A percentile compares a stretch with the other conserved stretches of the same genome.
Conservation (phyloP, 2,113 vertebrate species). For the Corythaeola cristata region DNA sequence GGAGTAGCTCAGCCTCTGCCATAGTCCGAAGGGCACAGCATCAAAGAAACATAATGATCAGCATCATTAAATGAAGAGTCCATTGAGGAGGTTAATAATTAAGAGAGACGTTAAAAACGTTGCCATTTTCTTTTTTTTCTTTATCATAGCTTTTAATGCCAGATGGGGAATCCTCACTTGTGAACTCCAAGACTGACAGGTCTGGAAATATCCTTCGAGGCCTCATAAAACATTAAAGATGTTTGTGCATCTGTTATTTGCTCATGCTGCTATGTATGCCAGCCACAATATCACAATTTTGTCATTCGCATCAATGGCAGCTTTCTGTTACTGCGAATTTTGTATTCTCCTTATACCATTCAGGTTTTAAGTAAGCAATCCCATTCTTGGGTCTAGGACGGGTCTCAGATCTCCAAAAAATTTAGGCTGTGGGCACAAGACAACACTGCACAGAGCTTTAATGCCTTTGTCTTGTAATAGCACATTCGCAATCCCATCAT, state of each 20-base stretch:
- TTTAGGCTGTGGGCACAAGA: neutral
- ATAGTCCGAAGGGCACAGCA: neutral
- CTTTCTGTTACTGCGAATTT: neutral
- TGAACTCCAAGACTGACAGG: constrained; percentile 24
- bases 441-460: neutral
- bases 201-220: constrained; percentile 47
- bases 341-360: neutral
- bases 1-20: neutral
- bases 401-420: neutral
- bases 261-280: neutral
- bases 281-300: neutral
- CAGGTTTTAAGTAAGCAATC: neutral
- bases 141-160: neutral
- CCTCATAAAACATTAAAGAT: constrained; percentile 45
- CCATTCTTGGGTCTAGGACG: neutral
- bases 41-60: neutral
- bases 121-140: neutral
- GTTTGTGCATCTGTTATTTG: constrained; percentile 46
- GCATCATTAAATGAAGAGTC: neutral
- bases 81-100: neutral
- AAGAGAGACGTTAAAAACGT: neutral
- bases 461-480: neutral
- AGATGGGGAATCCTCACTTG: constrained; percentile 28
- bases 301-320: neutral
- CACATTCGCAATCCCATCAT: neutral